Evolutionary conservation across 2,888 invertebrate genomes (phyloP), one percentile per base, ranked within the genome.

Genomic region (Chloroclystis v-ata): DNA sequence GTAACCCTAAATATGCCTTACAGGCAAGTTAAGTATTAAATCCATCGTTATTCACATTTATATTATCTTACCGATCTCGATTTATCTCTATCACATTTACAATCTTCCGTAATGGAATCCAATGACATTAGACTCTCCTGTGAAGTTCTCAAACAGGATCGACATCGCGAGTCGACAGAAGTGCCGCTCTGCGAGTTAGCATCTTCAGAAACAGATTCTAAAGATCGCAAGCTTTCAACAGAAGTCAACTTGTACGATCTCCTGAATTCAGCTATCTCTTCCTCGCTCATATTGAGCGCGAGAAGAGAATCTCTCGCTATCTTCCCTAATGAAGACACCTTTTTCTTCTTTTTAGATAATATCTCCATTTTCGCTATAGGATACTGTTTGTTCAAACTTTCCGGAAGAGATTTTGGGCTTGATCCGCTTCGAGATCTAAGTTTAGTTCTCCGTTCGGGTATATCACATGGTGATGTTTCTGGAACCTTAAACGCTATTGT

Each of bases 201-300:
- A 35, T 87, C 86, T 48, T 89, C 89, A 0, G 87, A 88, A 0
- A 89, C 88, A 0, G 87, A 88, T 25, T 88, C 88, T 1, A 89
- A 46, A 0, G 87, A 87, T 11, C 64, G 68, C 3, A 88, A 50
- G 57, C 87, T 87, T 40, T 89, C 89, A 0, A 86, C 80, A 0
- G 87, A 88, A 0, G 88, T 86, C 0, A 85, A 49, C 54, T 85
- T 84, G 37, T 86, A 84, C 0, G 86, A 84, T 0, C 82, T 62
- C 26, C 86, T 63, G 24, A 87, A 83, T 11, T 88, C 87, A 0
- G 82, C 81, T 1, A 87, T 83, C 9, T 88, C 89, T 1, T 88
- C 88, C 2, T 87, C 87, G 8, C 77, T 81, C 82, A 87, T 85
- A 52, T 89, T 88, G 4, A 89, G 52, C 0, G 88, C 88, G 11